phyloP scores from a whole-genome alignment of 2,888 invertebrate species.

The Agrotis clavis region DNA sequence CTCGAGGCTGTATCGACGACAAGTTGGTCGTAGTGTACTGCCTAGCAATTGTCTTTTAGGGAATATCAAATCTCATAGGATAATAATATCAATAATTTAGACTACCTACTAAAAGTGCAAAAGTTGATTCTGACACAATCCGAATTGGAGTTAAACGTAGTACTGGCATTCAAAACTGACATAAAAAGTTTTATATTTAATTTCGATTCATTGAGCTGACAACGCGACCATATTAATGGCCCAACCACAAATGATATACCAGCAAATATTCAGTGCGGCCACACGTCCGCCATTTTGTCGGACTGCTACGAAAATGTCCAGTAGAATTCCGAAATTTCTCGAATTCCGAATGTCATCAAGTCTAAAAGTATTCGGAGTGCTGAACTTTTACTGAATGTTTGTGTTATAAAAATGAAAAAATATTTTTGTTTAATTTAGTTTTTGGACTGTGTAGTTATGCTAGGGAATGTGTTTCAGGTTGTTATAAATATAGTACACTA shows the following conservation, averaged over 20 bases:
- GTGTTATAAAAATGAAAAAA: slow-evolving; percentile 15
- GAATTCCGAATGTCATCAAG: slow-evolving; percentile 42
- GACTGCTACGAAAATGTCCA: slow-evolving; percentile 14
- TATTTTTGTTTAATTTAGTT: slow-evolving; percentile 27
- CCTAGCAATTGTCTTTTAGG: no score
- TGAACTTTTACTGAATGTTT: slow-evolving; percentile 32
- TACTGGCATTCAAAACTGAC: slow-evolving; percentile 17
- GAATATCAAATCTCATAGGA: neutral
- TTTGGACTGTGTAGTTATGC: neutral
- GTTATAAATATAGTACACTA: neutral
- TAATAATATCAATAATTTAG: neutral
- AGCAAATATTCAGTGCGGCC: slow-evolving; percentile 56
- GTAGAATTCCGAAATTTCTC: slow-evolving; percentile 16
- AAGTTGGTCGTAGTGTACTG: no score
- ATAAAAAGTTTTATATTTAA: slow-evolving; percentile 63
- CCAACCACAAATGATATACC: slow-evolving; percentile 60
- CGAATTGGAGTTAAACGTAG: slow-evolving; percentile 20
- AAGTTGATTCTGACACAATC: slow-evolving; percentile 17
- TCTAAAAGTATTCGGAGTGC: slow-evolving; percentile 5
- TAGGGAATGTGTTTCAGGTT: slow-evolving; percentile 8
- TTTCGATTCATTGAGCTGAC: slow-evolving; percentile 69
- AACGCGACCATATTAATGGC: slow-evolving; percentile 66
- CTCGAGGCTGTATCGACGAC: no score
- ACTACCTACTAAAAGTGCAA: neutral
- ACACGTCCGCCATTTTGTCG: slow-evolving; percentile 12